Conservation (phyloP, 2,888 invertebrate genomes). For the Opisthograptis luteolata region DNA sequence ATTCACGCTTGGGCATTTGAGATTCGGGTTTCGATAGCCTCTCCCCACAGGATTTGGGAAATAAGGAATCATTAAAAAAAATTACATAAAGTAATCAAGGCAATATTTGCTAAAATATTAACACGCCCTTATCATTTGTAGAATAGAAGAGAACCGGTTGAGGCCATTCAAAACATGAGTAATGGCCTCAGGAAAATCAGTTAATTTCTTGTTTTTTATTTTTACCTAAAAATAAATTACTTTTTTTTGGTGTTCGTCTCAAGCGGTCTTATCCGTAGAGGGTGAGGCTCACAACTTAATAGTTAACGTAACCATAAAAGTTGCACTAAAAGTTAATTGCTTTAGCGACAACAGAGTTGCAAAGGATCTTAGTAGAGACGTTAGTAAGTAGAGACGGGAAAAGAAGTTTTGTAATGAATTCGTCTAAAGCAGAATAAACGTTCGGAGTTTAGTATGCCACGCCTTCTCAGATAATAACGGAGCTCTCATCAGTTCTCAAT, state of each 20-base stretch:
- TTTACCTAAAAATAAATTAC: no score
- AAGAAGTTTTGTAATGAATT: neutral
- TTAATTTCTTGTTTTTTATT: no score
- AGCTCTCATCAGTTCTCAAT: neutral
- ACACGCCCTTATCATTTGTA: no score
- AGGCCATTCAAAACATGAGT: no score
- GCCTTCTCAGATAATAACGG: constrained; percentile 2
- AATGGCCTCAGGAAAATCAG: no score
- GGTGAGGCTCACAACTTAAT: constrained; percentile 12
- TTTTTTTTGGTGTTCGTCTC: no score
- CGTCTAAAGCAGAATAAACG: neutral
- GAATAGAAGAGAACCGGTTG: no score
- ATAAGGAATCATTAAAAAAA: no score
- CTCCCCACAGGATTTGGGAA: no score
- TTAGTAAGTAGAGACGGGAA: neutral
- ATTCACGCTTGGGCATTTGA: constrained; percentile 9
- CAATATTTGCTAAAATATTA: no score
- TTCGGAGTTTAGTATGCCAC: neutral
- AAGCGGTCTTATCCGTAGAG: constrained; percentile 5
- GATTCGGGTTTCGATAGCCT: no score
- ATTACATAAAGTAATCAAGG: no score
- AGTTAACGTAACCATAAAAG: constrained; percentile 23
- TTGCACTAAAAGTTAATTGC: constrained; percentile 18
- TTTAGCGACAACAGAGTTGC: constrained; percentile 16
- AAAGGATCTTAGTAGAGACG: constrained; percentile 13